phyloP scores from a whole-genome alignment of 2,797 vertebrate genomes.

The Nothura maculosa region DNA sequence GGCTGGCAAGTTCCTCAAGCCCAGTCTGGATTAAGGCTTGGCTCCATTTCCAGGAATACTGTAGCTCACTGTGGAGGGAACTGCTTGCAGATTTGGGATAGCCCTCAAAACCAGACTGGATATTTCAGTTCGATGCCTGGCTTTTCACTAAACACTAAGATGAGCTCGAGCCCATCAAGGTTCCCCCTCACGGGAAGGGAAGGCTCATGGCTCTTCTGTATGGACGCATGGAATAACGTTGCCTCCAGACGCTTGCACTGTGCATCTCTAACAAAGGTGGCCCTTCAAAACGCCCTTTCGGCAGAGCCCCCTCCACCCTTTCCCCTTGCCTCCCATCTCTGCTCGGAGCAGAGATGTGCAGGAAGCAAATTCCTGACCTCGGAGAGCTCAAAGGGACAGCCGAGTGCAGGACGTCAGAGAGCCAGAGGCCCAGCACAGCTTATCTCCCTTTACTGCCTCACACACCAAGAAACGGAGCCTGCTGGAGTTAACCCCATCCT shows the following conservation, averaged over 20 bases:
- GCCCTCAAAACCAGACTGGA: neutral
- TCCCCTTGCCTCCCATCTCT: neutral
- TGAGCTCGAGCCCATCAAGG: neutral
- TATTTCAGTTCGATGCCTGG: neutral
- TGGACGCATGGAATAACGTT: rapidly evolving
- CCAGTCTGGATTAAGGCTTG: neutral
- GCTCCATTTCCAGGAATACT: neutral
- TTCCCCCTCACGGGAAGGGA: neutral
- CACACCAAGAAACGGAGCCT: neutral
- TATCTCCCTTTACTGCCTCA: neutral
- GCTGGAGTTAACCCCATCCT: neutral
- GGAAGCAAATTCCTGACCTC: neutral
- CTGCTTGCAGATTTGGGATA: neutral
- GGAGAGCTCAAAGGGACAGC: neutral
- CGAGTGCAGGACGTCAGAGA: neutral
- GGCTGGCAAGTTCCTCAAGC: rapidly evolving
- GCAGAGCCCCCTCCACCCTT: neutral
- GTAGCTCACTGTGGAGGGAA: neutral
- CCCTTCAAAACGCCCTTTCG: neutral
- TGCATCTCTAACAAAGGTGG: neutral
- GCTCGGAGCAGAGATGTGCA: neutral
- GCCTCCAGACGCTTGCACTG: neutral
- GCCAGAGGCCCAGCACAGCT: neutral
- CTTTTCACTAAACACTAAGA: neutral
- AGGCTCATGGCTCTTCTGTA: neutral